These are phyloP conservation scores for Coelinius sp. DNA, from an alignment of 2,888 invertebrate species.

Conservation along the genomic window DNA sequence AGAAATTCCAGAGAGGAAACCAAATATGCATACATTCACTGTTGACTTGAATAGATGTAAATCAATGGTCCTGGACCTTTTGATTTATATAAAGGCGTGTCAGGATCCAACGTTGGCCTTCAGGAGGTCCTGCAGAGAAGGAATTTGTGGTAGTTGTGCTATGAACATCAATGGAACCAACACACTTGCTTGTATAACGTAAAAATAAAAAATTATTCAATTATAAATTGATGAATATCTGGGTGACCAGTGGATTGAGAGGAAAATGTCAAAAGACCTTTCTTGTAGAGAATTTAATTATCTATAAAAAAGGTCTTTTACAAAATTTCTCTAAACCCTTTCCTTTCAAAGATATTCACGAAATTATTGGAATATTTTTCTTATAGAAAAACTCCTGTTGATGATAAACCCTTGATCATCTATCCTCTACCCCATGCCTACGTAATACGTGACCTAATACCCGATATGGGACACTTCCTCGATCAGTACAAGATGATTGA, in stretches of 20 bases:
- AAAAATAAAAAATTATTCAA: too few relatives aligned
- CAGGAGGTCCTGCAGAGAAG: slow-evolving; percentile 78
- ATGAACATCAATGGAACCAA: slow-evolving; percentile 80
- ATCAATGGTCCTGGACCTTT: slow-evolving; percentile 76
- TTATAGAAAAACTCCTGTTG: slow-evolving; percentile 49
- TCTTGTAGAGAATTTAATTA: too few relatives aligned
- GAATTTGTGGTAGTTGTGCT: slow-evolving; percentile 78
- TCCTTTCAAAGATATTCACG: background rate
- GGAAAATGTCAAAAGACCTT: too few relatives aligned
- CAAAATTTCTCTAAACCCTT: background rate
- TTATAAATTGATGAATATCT: too few relatives aligned
- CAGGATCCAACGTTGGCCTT: slow-evolving; percentile 77
- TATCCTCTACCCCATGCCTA: slow-evolving; percentile 88
- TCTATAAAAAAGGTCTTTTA: too few relatives aligned
- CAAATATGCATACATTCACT: slow-evolving; percentile 75
- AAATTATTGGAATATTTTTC: background rate
- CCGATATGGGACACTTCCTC: slow-evolving; percentile 83
- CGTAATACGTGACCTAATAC: slow-evolving; percentile 80
- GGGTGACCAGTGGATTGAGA: too few relatives aligned
- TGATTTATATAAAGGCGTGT: slow-evolving; percentile 76
- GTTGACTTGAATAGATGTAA: slow-evolving; percentile 76
- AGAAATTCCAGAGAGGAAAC: slow-evolving; percentile 71
- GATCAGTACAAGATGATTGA: slow-evolving; percentile 80
- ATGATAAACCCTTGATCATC: slow-evolving; percentile 74
- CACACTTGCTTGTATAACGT: slow-evolving; percentile 74